These are phyloP conservation scores for Pycnonotus jocosus DNA, from an alignment of 2,113 vertebrate species.

Conservation along the genomic window DNA sequence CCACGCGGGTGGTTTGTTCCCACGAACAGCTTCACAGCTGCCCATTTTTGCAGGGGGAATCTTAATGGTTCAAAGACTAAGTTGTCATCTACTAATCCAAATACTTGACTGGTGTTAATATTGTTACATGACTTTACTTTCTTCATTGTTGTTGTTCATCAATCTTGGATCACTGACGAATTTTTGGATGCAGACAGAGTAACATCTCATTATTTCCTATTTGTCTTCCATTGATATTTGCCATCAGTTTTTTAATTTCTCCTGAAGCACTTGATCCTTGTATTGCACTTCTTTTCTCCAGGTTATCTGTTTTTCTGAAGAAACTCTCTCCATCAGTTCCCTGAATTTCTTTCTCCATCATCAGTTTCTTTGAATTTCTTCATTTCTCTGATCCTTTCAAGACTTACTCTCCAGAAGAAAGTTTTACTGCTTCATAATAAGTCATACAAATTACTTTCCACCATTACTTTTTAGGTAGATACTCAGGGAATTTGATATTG, in stretches of 20 bases:
- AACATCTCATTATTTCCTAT: not conserved
- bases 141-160: not conserved
- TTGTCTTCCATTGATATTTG: not conserved
- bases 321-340: not conserved
- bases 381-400: not conserved
- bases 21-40: not conserved
- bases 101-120: not conserved
- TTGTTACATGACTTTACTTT: not conserved
- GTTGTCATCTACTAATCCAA: not conserved
- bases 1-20: not conserved
- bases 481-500: not conserved
- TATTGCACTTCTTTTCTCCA: not conserved
- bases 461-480: not conserved
- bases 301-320: not conserved
- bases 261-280: not conserved
- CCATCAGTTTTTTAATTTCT: not conserved
- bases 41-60: fast-evolving
- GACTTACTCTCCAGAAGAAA: not conserved
- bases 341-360: not conserved
- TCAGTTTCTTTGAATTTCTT: too few relatives aligned
- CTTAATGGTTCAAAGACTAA: not conserved
- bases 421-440: not conserved
- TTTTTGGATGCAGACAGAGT: not conserved
- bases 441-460: not conserved
- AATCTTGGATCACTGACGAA: not conserved